Percentiles rank a stretch among this genome's conserved stretches.
Evolutionary conservation across 35 echinoderm and acorn worm genomes (phyloP).

Genomic region (Lytechinus pictus): DNA sequence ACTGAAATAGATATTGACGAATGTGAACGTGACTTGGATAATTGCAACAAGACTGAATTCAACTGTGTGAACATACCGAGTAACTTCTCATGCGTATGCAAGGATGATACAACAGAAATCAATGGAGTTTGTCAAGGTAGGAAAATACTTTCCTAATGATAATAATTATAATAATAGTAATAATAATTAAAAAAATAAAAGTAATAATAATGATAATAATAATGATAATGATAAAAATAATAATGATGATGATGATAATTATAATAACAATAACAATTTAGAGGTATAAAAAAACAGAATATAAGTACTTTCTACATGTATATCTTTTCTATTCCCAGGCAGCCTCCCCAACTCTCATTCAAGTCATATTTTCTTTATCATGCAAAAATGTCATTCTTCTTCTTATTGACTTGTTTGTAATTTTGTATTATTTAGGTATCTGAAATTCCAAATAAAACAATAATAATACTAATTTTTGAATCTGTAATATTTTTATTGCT

Average conservation of each 20-base stretch:
- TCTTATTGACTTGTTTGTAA: no score
- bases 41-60: background rate
- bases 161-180: background rate
- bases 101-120: background rate
- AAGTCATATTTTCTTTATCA: no score
- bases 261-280: no score
- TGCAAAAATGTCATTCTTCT: no score
- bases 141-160: background rate
- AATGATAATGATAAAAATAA: no score
- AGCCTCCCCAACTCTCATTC: no score
- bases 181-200: background rate
- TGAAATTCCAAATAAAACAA: no score
- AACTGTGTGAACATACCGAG: background rate
- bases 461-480: background rate
- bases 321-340: no score
- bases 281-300: background rate
- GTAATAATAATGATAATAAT: no score
- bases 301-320: no score
- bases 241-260: no score
- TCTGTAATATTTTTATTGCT: background rate
- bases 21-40: background rate
- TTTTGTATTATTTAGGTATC: no score
- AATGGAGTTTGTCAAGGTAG: background rate
- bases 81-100: background rate
- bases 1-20: background rate